Base-by-base conservation (phyloP, 2,888 invertebrate genomes). In the Cetonia aurata region DNA sequence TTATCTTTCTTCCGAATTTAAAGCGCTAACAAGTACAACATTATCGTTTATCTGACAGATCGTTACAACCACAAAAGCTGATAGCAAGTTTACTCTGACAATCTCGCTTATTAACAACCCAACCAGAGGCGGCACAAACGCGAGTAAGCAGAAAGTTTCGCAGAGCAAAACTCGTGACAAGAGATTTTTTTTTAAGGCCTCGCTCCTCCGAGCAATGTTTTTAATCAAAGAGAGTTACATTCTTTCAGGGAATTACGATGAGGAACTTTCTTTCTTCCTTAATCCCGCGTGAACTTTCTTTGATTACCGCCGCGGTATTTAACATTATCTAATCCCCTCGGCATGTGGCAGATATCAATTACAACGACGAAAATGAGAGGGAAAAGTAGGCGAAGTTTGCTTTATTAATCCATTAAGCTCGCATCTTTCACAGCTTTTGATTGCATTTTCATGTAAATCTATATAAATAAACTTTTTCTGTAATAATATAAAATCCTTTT, bases 261-360 rank as follows among this genome's bases (percentile, higher is more conserved):
- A 55, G 55, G 12, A 55, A 31, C 33, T 55, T 55, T 33, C 31
- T 13, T 55, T 55, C 55, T 13, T 55, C 33, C 55, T 13, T 55
- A 55, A 19, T 55, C 55, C 53, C 55, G 55, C 6, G 46, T 60
- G 25, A 60, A 60, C 60, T 60, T 60, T 60, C 60, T 15, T 46
- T 60, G 55, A 55, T 55, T 60, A 25, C 25, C 25, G 44, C 25
- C 31, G 60, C 4, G 25, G 46, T 46, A 60, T 60, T 46, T 60
- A 46, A 25, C 60, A 31, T 13, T 13, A 25, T 25, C 25, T 60
- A 60, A 60, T 48, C 46, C 60, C 33, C 12, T n/a, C 42, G 46
- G 17, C 12, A 31, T 60, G 60, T 25, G 13, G 13, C 46, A 44
- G 60, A 44, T 46, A 25, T 13, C 44, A 48, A 48, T 60, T 60